Evolutionary conservation across 1,140 invertebrate species (phyloP).

Genomic region (Drosophila murphyi): DNA sequence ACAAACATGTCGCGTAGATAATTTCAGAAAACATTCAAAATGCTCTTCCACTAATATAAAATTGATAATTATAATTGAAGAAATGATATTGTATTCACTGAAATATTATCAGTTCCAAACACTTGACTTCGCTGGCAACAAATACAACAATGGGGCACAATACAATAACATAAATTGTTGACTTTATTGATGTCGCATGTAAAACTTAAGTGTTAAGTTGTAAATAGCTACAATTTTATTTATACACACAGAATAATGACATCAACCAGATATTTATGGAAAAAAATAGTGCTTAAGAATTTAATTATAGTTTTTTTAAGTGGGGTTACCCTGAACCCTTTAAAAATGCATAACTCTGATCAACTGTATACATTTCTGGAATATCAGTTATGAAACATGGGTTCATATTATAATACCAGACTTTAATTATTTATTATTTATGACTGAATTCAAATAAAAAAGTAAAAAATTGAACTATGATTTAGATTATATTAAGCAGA

Average conservation of each 20-base stretch:
- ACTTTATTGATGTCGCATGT: conserved; percentile 31
- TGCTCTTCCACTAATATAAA: conserved; percentile 24
- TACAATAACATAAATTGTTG: conserved; percentile 7
- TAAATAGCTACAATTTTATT: neutral
- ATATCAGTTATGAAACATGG: too few relatives aligned
- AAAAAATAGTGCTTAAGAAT: too few relatives aligned
- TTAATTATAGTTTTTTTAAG: too few relatives aligned
- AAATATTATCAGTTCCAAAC: conserved; percentile 36
- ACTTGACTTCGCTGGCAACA: conserved; percentile 41
- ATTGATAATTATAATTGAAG: conserved; percentile 49
- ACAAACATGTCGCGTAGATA: conserved; percentile 52
- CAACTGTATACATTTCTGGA: neutral
- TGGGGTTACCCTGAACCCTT: too few relatives aligned
- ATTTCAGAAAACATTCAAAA: conserved; percentile 50
- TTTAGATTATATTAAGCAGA: conserved; percentile 22
- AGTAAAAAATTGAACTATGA: neutral
- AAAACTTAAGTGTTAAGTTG: conserved; percentile 25
- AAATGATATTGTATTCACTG: conserved; percentile 48
- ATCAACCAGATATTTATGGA: too few relatives aligned
- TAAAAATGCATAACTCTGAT: too few relatives aligned
- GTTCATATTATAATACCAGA: too few relatives aligned
- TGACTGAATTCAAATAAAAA: conserved; percentile 34
- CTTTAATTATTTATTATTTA: too few relatives aligned
- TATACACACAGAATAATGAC: too few relatives aligned
- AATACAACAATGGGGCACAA: neutral